Evolutionary conservation across 2,888 invertebrate species (phyloP).

Genomic region (Hemicrepidius hirtus): DNA sequence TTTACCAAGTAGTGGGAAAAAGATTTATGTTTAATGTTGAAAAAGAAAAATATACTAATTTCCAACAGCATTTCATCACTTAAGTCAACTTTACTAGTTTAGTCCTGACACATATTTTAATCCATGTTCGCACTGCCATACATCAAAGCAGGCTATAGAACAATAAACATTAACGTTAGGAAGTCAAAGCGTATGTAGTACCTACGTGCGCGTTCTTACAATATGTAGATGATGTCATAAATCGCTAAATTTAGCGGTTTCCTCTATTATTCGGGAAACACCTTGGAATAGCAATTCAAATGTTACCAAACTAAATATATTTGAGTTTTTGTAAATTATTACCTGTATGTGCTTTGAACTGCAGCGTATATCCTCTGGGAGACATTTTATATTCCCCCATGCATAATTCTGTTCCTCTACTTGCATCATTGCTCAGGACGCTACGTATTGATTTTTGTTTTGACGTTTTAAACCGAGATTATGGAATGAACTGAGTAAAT

Average conservation of each 20-base stretch:
- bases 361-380: conserved; percentile 1
- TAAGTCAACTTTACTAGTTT: too few relatives aligned
- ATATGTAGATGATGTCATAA: not conserved
- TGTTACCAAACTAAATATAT: conserved; percentile 6
- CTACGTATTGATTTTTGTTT: not conserved
- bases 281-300: not conserved
- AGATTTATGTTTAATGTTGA: too few relatives aligned
- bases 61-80: too few relatives aligned
- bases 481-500: too few relatives aligned
- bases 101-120: too few relatives aligned
- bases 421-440: not conserved
- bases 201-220: too few relatives aligned
- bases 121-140: too few relatives aligned
- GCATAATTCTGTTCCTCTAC: conserved; percentile 3
- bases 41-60: too few relatives aligned
- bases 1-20: too few relatives aligned
- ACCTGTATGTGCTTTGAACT: not conserved
- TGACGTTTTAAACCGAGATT: not conserved
- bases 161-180: too few relatives aligned
- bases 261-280: not conserved
- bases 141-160: too few relatives aligned
- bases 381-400: not conserved
- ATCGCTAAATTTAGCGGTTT: not conserved
- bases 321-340: conserved; percentile 10
- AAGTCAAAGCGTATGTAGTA: too few relatives aligned